Base-by-base conservation (phyloP, 2,113 vertebrate genomes). In the Grantiella picta region DNA sequence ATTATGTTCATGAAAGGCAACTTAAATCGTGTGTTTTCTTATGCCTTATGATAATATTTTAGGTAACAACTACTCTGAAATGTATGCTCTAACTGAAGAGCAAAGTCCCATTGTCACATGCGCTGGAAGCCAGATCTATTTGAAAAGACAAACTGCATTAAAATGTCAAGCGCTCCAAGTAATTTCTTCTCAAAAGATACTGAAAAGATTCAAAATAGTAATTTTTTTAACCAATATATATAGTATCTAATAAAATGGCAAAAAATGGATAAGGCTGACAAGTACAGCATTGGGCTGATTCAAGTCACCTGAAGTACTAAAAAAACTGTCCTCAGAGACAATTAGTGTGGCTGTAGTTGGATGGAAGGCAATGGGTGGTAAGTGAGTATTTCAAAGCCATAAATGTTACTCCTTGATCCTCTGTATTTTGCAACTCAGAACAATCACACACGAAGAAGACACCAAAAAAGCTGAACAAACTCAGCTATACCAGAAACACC, bases 1-100 rank as follows among this genome's bases (percentile, higher is more conserved):
- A 98, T 98, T 98, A 98, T 98, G 98, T 98, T 97, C 98, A 98
- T 98, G 98, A 98, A 98, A 98, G 97, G 98, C 98, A 98, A 98
- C 98, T 98, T 98, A 98, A 98, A 98, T 97, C 98, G 5, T 98
- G 97, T 98, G 96, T 98, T 98, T 98, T 98, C 97, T 98, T 98
- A 98, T 96, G 97, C 97, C 97, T 98, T 98, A 97, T 98, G 97
- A 98, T 98, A 98, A 98, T 98, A 98, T 98, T 98, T 98, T 97
- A 98, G 98, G 98, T 98, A 98, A 98, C 98, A 98, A 98, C 97
- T 97, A 85, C 96, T 98, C 96, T 97, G 97, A 98, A 98, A 98
- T 98, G 96, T 98, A 97, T 97, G 97, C 97, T 98, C 95, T 97
- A 96, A 96, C 95, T 98, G 97, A 97, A 97, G 97, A 97, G 97